These are phyloP conservation scores for Venturia canescens DNA, from an alignment of 1,140 invertebrate genomes.

Conservation along the genomic window DNA sequence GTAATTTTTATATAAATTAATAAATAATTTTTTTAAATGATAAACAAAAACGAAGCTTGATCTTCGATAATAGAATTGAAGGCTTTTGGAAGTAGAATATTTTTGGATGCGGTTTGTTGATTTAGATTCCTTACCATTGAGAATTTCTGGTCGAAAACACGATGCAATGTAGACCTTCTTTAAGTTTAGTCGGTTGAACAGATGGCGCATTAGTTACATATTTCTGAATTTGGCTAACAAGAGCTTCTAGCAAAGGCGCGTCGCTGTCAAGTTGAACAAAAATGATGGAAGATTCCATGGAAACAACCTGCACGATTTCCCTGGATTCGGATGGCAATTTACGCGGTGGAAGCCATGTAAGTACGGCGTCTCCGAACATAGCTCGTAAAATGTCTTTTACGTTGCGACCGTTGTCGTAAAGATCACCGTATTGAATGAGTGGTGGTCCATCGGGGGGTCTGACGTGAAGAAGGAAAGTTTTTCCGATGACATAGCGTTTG, in stretches of 20 bases:
- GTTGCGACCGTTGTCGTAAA: constrained; percentile 79
- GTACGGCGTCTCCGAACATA: constrained; percentile 66
- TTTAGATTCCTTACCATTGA: constrained; percentile 82
- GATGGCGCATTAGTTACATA: constrained; percentile 62
- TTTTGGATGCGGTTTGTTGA: too few relatives aligned
- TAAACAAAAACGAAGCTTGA: background rate
- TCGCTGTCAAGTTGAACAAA: constrained; percentile 83
- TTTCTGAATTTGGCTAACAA: constrained; percentile 60
- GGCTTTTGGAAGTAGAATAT: too few relatives aligned
- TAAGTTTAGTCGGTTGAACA: constrained; percentile 75
- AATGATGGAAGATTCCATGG: constrained; percentile 83
- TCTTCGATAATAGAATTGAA: too few relatives aligned
- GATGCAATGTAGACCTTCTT: constrained; percentile 82
- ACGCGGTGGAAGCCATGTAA: constrained; percentile 77
- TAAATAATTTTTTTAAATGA: too few relatives aligned
- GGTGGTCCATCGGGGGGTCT: constrained; percentile 82
- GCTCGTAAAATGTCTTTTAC: constrained; percentile 77
- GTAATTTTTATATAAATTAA: constrained; percentile 48
- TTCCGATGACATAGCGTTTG: constrained; percentile 80
- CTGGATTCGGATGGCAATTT: constrained; percentile 67
- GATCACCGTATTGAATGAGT: constrained; percentile 84
- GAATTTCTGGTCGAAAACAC: constrained; percentile 84
- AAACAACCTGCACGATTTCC: constrained; percentile 81
- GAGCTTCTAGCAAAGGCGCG: constrained; percentile 75
- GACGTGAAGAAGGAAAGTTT: constrained; percentile 80